Conservation (phyloP, 2,113 vertebrate species). For the cat (Felis catus) region DNA sequence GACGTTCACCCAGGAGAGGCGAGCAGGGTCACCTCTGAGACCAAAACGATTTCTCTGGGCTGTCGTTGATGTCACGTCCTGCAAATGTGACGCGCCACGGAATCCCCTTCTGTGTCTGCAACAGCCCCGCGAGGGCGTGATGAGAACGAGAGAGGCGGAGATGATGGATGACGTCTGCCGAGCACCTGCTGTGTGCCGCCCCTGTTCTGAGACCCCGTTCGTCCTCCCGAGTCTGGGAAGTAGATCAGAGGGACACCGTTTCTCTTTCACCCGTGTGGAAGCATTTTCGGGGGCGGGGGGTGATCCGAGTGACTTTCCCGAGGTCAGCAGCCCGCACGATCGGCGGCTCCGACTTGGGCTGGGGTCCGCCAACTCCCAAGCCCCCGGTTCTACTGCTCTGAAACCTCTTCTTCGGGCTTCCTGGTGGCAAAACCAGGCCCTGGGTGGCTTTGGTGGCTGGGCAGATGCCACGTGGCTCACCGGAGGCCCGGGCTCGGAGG, state of each 20-base stretch:
- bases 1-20: neutral
- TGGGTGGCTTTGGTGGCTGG: neutral
- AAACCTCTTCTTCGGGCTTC: neutral
- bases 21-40: neutral
- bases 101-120: fast-evolving
- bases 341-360: neutral
- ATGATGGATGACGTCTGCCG: fast-evolving
- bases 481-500: neutral
- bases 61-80: fast-evolving
- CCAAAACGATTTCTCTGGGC: neutral
- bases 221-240: fast-evolving
- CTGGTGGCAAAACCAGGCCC: neutral
- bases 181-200: fast-evolving
- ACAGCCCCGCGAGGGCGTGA: fast-evolving
- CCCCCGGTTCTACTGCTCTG: fast-evolving
- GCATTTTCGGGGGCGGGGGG: fast-evolving
- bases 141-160: fast-evolving
- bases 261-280: fast-evolving
- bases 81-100: fast-evolving
- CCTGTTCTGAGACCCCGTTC: neutral
- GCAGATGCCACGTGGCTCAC: neutral
- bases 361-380: fast-evolving
- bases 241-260: no score
- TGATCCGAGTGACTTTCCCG: neutral
- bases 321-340: fast-evolving